Evolutionary conservation across 37 sponge, comb jelly and placozoan genomes (phyloP).

Genomic region (Beroe forskalii): DNA sequence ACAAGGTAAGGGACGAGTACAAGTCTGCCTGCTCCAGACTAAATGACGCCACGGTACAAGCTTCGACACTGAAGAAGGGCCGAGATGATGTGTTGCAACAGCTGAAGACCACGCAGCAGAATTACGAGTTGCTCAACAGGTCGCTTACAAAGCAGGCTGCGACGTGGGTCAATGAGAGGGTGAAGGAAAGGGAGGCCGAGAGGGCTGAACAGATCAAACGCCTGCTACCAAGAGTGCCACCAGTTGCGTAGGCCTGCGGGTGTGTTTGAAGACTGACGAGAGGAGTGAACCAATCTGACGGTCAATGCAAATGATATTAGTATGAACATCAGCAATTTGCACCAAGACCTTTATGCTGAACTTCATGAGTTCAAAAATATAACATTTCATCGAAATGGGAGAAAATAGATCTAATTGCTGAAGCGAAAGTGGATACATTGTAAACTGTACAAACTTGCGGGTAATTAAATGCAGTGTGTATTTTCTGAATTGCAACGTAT

Average conservation of each 20-base stretch:
- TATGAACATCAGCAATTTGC: too few species aligned
- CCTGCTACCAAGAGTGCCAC: not conserved
- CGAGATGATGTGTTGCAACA: slow-evolving; percentile 14
- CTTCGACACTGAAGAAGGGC: slow-evolving; percentile 9
- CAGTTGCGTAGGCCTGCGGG: slow-evolving; percentile 7
- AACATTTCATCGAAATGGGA: too few species aligned
- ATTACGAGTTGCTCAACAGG: slow-evolving; percentile 36
- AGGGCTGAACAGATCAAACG: not conserved
- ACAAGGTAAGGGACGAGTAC: not conserved
- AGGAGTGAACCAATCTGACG: too few species aligned
- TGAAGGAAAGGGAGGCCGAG: slow-evolving; percentile 1
- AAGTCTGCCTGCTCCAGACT: not conserved
- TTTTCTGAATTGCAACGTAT: too few species aligned
- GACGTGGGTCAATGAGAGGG: slow-evolving; percentile 36
- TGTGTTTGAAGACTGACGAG: too few species aligned
- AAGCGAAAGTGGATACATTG: too few species aligned
- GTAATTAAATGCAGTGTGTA: too few species aligned
- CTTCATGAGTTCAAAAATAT: too few species aligned
- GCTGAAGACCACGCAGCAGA: slow-evolving; percentile 49
- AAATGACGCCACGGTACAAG: slow-evolving; percentile 14
- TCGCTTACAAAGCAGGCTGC: slow-evolving; percentile 57
- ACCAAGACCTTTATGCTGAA: too few species aligned
- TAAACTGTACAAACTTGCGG: too few species aligned
- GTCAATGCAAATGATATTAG: too few species aligned
- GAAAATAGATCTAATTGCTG: too few species aligned